A percentile compares a stretch with the other conserved stretches of the same genome.
Evolutionary conservation across 2,888 invertebrate genomes (phyloP).

Genomic region (Gari tellinella): DNA sequence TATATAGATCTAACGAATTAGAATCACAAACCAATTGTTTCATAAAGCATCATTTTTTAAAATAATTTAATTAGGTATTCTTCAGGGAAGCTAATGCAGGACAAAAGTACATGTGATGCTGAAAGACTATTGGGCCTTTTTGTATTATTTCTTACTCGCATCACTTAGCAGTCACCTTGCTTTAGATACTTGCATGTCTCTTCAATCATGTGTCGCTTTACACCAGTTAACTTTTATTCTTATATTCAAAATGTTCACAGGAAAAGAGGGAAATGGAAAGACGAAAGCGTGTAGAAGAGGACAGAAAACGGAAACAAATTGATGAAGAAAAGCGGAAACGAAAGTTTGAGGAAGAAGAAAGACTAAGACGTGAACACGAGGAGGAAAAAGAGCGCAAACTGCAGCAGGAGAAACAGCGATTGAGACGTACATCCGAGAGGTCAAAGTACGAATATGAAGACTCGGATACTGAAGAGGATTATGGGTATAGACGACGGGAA

Average conservation of each 20-base stretch:
- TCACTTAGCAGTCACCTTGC: too few relatives aligned
- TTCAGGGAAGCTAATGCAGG: too few relatives aligned
- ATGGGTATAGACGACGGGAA: background rate
- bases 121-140: too few relatives aligned
- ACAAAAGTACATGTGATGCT: too few relatives aligned
- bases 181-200: too few relatives aligned
- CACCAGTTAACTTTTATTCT: too few relatives aligned
- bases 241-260: conserved; percentile 22
- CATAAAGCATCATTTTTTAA: too few relatives aligned
- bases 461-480: conserved; percentile 20
- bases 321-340: conserved; percentile 51
- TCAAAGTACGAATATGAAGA: conserved; percentile 30
- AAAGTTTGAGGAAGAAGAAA: conserved; percentile 39
- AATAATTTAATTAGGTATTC: too few relatives aligned
- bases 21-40: too few relatives aligned
- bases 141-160: too few relatives aligned
- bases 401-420: conserved; percentile 55
- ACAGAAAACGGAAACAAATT: conserved; percentile 48
- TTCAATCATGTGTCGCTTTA: too few relatives aligned
- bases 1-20: too few relatives aligned
- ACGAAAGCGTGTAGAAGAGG: conserved; percentile 46
- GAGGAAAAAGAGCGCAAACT: conserved; percentile 53
- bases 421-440: conserved; percentile 41
- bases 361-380: conserved; percentile 26
- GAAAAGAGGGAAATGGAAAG: conserved; percentile 56